Evolutionary conservation across 2,888 invertebrate genomes (phyloP).

Genomic region (Drosophila hamatofila): DNA sequence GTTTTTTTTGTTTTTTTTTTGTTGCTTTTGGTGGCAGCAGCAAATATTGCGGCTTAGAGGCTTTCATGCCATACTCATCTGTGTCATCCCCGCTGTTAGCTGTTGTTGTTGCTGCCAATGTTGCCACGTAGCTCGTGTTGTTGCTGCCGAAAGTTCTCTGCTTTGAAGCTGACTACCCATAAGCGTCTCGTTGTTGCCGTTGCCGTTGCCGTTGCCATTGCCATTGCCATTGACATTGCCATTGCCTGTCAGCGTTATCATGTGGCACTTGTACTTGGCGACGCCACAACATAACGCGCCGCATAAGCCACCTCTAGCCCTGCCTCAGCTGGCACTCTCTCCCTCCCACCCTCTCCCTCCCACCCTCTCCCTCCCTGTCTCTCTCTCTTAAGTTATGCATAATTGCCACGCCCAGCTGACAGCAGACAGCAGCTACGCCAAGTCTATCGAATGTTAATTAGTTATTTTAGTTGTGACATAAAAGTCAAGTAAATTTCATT

Average conservation of each 20-base stretch:
- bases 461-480: constrained; percentile 15
- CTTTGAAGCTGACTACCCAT: constrained; percentile 43
- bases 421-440: constrained; percentile 2
- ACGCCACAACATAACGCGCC: constrained; percentile 1
- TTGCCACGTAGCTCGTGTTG: constrained; percentile 47
- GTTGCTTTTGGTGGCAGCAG: constrained; percentile 38
- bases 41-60: constrained; percentile 68
- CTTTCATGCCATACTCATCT: constrained; percentile 51
- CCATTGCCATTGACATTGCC: constrained; percentile 7
- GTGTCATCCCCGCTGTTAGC: constrained; percentile 37
- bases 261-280: constrained; percentile 20
- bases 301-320: not conserved
- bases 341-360: not conserved
- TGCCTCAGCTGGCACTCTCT: not conserved
- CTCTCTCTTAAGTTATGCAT: constrained; percentile 9
- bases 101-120: constrained; percentile 31
- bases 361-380: not conserved
- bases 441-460: constrained; percentile 41
- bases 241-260: constrained; percentile 31
- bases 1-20: not conserved
- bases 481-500: constrained; percentile 40
- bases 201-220: constrained; percentile 2
- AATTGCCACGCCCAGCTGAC: constrained; percentile 27
- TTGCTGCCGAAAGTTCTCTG: constrained; percentile 46
- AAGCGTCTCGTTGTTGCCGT: constrained; percentile 24